Percentiles rank a stretch among this genome's conserved stretches.
phyloP scores from a whole-genome alignment of 2,113 vertebrate genomes.

The Rhynchomys soricoides region DNA sequence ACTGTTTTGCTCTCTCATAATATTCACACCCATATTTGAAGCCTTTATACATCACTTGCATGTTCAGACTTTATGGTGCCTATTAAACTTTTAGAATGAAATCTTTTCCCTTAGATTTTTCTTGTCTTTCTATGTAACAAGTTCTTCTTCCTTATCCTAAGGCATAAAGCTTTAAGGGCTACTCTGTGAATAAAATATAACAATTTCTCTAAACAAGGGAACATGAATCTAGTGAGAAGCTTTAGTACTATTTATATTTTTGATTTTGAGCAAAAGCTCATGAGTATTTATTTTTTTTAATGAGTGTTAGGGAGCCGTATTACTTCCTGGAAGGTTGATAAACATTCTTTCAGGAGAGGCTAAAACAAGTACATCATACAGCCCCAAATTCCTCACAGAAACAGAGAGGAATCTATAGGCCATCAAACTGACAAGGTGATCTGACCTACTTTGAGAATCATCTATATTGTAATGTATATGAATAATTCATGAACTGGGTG shows the following conservation, averaged over 20 bases:
- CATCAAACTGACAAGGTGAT: neutral
- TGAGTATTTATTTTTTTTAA: neutral
- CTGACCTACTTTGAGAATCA: neutral
- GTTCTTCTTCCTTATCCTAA: neutral
- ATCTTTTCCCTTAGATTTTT: neutral
- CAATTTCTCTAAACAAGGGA: neutral
- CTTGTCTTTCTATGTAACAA: neutral
- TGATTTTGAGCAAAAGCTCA: neutral
- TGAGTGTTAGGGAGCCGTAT: too few relatives aligned
- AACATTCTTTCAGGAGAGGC: neutral
- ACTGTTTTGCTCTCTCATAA: too few relatives aligned
- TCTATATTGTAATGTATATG: neutral
- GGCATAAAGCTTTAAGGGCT: neutral
- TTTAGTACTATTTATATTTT: neutral
- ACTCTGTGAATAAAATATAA: neutral
- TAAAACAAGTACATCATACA: neutral
- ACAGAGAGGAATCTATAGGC: neutral
- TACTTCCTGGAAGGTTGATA: neutral
- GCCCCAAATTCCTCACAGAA: neutral
- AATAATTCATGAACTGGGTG: neutral
- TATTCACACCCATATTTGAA: neutral
- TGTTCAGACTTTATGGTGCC: neutral
- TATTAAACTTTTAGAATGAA: neutral
- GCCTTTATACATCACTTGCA: neutral
- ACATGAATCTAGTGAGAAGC: neutral